Evolutionary conservation across 2,113 vertebrate species (phyloP).

Genomic region (Siniperca knerii): DNA sequence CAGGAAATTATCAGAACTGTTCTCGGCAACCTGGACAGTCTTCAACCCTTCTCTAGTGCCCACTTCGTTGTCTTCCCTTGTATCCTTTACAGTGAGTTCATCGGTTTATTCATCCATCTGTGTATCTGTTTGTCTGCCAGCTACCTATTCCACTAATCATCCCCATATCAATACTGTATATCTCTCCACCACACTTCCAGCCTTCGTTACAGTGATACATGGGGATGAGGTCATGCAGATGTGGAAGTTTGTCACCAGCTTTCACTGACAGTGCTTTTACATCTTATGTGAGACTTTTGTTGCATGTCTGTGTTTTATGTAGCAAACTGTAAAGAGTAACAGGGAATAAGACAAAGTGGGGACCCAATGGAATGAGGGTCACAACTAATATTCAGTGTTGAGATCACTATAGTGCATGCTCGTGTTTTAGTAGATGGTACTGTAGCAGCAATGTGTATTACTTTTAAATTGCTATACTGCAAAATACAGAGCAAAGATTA

Average conservation of each 20-base stretch:
- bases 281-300: neutral
- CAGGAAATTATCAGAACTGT: slow-evolving; percentile 81
- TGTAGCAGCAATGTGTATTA: neutral
- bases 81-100: slow-evolving; percentile 66
- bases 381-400: neutral
- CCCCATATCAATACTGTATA: neutral
- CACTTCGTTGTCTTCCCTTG: slow-evolving; percentile 83
- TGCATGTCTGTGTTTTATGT: neutral
- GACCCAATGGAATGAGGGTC: neutral
- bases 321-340: neutral
- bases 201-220: neutral
- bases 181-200: neutral
- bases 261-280: too few relatives aligned
- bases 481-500: neutral
- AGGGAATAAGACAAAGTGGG: neutral
- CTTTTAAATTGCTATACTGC: neutral
- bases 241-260: too few relatives aligned
- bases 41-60: slow-evolving; percentile 79
- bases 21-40: slow-evolving; percentile 78
- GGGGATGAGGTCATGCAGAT: too few relatives aligned
- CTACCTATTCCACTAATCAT: neutral
- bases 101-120: neutral
- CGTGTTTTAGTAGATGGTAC: neutral
- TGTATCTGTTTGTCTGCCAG: neutral
- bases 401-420: neutral